Evolutionary conservation across 2,113 vertebrate species (phyloP).

Genomic region (Coturnix japonica): DNA sequence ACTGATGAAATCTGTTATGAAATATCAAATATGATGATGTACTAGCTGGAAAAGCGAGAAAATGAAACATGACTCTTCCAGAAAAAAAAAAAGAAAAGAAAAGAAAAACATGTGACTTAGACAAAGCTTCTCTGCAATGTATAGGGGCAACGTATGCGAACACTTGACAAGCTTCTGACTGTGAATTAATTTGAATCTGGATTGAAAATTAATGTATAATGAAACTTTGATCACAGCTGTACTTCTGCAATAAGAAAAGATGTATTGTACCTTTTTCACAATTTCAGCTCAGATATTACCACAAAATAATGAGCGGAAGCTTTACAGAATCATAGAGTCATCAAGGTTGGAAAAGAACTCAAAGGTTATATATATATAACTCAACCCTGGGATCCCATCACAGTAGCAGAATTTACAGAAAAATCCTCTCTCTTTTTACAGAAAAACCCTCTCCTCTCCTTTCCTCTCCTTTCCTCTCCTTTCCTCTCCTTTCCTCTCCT

Average conservation of each 20-base stretch:
- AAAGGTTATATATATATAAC: neutral
- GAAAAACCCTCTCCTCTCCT: too few relatives aligned
- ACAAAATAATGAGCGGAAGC: neutral
- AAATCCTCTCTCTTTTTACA: too few relatives aligned
- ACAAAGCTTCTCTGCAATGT: neutral
- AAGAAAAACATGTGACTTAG: neutral
- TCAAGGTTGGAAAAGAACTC: too few relatives aligned
- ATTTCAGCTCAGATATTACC: neutral
- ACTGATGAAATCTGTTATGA: neutral
- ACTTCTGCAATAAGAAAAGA: neutral
- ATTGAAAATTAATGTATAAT: neutral
- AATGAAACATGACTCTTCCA: neutral
- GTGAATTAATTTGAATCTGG: constrained; percentile 4
- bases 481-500: too few relatives aligned
- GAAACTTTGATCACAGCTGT: neutral
- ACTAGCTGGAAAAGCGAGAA: neutral
- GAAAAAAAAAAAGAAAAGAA: neutral
- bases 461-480: too few relatives aligned
- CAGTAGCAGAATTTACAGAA: neutral
- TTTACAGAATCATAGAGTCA: neutral
- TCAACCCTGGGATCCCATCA: neutral
- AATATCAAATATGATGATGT: neutral
- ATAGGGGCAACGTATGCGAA: neutral
- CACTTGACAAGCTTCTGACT: neutral
- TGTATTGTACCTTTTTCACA: neutral